Conservation (phyloP, 2,888 invertebrate genomes). For the Acanthosoma haemorrhoidale region DNA sequence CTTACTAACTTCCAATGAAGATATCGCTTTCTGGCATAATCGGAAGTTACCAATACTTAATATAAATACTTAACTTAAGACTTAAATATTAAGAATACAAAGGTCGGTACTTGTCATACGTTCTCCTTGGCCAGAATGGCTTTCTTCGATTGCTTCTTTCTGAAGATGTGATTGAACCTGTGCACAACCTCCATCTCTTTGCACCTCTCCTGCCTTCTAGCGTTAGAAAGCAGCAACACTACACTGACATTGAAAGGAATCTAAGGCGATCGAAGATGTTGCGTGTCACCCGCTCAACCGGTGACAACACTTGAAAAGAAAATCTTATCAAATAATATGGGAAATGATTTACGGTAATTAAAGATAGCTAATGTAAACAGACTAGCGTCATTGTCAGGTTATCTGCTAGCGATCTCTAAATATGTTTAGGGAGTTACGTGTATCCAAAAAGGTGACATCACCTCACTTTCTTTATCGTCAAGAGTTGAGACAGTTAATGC, state of each 20-base stretch:
- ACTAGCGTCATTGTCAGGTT: not conserved
- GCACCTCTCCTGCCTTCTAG: not conserved
- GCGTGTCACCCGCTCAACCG: not conserved
- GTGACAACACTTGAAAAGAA: not conserved
- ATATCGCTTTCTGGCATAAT: no score
- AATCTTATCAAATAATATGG: not conserved
- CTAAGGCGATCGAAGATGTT: not conserved
- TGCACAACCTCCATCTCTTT: not conserved
- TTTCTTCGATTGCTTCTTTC: not conserved
- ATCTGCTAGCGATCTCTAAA: not conserved
- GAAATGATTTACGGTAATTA: conserved; percentile 5
- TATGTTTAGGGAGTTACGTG: no score
- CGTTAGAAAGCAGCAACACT: no score
- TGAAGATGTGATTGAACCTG: not conserved
- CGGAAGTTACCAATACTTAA: no score
- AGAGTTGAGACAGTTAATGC: no score
- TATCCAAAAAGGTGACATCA: no score
- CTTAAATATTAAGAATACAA: no score
- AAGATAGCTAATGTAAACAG: conserved; percentile 6
- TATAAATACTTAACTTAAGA: no score
- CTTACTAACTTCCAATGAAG: no score
- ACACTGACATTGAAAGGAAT: no score
- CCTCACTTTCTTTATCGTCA: no score
- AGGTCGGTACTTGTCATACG: not conserved
- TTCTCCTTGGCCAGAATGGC: not conserved